Conservation (phyloP, 2,888 invertebrate genomes). For the Tetragonula carbonaria region DNA sequence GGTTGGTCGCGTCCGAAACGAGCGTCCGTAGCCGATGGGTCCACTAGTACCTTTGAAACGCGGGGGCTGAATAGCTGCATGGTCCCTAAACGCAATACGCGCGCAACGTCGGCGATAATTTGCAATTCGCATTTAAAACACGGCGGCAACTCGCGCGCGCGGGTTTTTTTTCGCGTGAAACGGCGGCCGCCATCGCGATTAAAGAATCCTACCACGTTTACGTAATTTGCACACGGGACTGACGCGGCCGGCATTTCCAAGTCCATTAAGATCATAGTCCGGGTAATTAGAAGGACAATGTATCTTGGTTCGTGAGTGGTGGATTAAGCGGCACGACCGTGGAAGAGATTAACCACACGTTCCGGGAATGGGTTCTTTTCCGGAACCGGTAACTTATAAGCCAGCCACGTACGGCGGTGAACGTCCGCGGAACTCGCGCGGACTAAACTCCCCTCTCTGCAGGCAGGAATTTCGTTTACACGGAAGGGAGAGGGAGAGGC, state of each 20-base stretch:
- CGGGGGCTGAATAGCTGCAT: background rate
- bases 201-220: slow-evolving; percentile 53
- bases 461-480: slow-evolving; percentile 12
- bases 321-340: slow-evolving; percentile 53
- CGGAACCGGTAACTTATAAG: slow-evolving; percentile 52
- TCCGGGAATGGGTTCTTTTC: slow-evolving; percentile 33
- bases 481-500: background rate
- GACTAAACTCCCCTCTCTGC: slow-evolving; percentile 13
- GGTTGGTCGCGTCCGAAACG: background rate
- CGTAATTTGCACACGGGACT: slow-evolving; percentile 51
- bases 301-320: slow-evolving; percentile 60
- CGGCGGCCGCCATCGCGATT: slow-evolving; percentile 9
- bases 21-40: background rate
- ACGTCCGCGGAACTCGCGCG: background rate
- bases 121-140: slow-evolving; percentile 24
- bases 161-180: background rate
- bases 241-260: slow-evolving; percentile 58
- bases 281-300: slow-evolving; percentile 62
- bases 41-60: background rate
- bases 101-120: slow-evolving; percentile 2
- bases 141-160: background rate
- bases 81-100: background rate
- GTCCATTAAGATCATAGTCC: slow-evolving; percentile 62
- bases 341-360: slow-evolving; percentile 55
- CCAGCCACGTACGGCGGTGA: slow-evolving; percentile 46